A percentile compares a stretch with the other conserved stretches of the same genome.
phyloP scores from a whole-genome alignment of 2,797 vertebrate species.

The Pangasius larnaudii region DNA sequence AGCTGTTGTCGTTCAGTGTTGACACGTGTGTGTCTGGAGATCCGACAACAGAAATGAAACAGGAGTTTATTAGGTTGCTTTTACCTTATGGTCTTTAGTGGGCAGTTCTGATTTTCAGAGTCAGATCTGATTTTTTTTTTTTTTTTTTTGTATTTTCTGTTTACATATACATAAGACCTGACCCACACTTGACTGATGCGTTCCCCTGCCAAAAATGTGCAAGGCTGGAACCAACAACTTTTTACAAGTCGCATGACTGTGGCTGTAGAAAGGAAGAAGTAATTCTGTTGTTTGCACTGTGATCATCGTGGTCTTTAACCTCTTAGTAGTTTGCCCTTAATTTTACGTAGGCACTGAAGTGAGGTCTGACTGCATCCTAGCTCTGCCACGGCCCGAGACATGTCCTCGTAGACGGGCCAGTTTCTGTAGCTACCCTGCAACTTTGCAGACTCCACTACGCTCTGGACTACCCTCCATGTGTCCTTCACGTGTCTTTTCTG shows the following conservation, averaged over 20 bases:
- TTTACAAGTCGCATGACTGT: background rate
- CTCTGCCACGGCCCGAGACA: background rate
- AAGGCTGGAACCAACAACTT: background rate
- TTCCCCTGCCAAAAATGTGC: background rate
- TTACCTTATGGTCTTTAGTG: background rate
- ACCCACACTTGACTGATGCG: background rate
- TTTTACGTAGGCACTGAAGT: background rate
- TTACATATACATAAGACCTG: background rate
- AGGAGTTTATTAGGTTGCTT: background rate
- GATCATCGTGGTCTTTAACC: background rate
- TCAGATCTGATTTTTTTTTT: background rate
- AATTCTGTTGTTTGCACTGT: background rate
- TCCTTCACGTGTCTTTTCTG: background rate
- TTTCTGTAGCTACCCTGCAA: background rate
- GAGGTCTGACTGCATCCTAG: background rate
- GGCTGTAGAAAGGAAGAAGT: conserved; percentile 15
- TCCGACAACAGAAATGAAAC: background rate
- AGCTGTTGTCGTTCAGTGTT: background rate
- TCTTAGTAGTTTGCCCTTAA: background rate
- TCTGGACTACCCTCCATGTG: background rate
- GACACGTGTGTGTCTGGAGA: background rate
- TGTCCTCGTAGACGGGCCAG: background rate
- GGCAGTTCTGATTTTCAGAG: background rate
- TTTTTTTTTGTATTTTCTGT: background rate
- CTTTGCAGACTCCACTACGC: background rate